These are phyloP conservation scores for Drosophila ustulata DNA, from an alignment of 2,888 invertebrate genomes.

Conservation along the genomic window DNA sequence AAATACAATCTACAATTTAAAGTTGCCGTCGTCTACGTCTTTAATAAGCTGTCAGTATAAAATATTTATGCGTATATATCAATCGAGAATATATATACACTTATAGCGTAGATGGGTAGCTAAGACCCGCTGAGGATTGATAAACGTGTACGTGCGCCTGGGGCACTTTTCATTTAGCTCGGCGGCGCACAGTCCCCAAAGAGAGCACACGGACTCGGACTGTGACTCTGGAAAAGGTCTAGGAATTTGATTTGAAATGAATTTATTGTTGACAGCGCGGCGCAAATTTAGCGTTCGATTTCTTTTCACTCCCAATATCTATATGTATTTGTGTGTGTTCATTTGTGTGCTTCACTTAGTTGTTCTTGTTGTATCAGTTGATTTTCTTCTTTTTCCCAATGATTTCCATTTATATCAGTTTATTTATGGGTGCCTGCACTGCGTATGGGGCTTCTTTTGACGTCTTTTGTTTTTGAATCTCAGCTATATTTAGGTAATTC, in stretches of 20 bases:
- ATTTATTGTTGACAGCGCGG: slow-evolving; percentile 64
- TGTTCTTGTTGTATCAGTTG: slow-evolving; percentile 35
- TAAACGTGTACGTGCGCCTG: slow-evolving; percentile 63
- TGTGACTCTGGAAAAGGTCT: slow-evolving; percentile 12
- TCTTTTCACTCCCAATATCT: neutral
- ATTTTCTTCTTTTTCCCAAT: slow-evolving; percentile 22
- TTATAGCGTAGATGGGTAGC: slow-evolving; percentile 7
- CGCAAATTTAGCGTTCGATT: slow-evolving; percentile 22
- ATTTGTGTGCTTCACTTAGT: slow-evolving; percentile 12
- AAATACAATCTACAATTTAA: slow-evolving; percentile 12
- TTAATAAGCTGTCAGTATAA: slow-evolving; percentile 29
- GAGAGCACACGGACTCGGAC: neutral
- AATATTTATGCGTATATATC: neutral
- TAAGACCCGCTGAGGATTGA: slow-evolving; percentile 54
- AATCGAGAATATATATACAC: neutral
- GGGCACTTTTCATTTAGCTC: slow-evolving; percentile 23
- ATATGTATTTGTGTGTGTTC: slow-evolving; percentile 3
- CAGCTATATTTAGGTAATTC: slow-evolving; percentile 46
- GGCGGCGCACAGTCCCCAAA: neutral
- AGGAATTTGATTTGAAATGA: slow-evolving; percentile 46
- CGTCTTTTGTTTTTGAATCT: slow-evolving; percentile 37
- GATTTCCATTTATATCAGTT: slow-evolving; percentile 57
- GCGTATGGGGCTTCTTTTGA: slow-evolving; percentile 29
- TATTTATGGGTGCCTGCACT: slow-evolving; percentile 57
- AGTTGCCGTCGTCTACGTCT: slow-evolving; percentile 17